Conservation (phyloP, 1,140 invertebrate genomes). For the Bemisia tabaci region DNA sequence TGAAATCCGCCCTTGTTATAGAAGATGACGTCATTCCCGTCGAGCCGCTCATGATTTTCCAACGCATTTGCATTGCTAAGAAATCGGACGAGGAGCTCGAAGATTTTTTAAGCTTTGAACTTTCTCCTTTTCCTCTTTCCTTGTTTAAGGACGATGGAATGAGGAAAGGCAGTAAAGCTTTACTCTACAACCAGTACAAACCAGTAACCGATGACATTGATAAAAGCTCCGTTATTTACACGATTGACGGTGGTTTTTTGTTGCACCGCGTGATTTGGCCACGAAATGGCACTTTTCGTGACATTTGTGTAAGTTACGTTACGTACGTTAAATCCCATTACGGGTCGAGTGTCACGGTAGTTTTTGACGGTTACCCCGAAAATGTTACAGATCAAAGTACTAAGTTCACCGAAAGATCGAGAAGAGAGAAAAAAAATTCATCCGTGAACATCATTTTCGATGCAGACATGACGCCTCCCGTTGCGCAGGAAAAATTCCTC, state of each 20-base stretch:
- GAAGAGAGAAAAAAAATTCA: conserved; percentile 3
- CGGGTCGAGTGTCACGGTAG: conserved; percentile 6
- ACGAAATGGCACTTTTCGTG: conserved; percentile 11
- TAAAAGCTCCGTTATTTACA: not conserved
- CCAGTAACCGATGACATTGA: not conserved
- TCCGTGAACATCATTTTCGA: conserved; percentile 4
- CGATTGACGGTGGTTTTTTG: conserved; percentile 21
- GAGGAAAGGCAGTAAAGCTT: conserved; percentile 29
- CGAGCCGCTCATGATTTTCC: conserved; percentile 30
- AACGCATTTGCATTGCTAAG: conserved; percentile 28
- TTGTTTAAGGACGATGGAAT: conserved; percentile 31
- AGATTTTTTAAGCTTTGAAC: conserved; percentile 30
- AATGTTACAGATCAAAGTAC: no score
- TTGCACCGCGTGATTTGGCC: conserved; percentile 20
- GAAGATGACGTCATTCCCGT: conserved; percentile 26
- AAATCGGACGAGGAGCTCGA: conserved; percentile 26
- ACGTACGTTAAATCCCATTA: conserved; percentile 17
- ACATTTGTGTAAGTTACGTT: conserved; percentile 15
- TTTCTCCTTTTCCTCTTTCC: conserved; percentile 28
- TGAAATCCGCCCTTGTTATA: conserved; percentile 17
- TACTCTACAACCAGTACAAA: conserved; percentile 26
- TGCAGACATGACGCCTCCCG: not conserved
- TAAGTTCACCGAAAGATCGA: not conserved
- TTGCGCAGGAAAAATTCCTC: conserved; percentile 4
- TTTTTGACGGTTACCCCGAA: conserved; percentile 23